These are phyloP conservation scores for Abrostola triplasia DNA, from an alignment of 2,888 invertebrate species.

Conservation along the genomic window DNA sequence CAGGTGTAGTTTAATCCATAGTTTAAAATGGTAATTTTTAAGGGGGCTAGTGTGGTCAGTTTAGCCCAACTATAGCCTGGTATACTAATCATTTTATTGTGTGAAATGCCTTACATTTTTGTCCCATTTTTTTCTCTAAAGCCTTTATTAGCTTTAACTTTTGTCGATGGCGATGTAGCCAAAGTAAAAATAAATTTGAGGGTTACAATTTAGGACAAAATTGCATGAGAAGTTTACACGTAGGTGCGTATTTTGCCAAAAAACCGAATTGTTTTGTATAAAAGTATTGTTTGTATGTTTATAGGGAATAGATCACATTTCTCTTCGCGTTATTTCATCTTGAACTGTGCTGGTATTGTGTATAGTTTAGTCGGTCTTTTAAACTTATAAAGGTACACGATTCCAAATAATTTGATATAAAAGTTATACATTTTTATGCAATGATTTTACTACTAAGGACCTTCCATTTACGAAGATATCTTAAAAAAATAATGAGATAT, in stretches of 20 bases:
- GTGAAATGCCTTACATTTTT: too few species aligned
- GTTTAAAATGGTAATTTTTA: too few species aligned
- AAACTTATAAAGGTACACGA: constrained; percentile 3
- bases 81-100: too few species aligned
- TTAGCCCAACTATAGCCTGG: too few species aligned
- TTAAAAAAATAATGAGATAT: too few species aligned
- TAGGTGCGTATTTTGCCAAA: constrained; percentile 52
- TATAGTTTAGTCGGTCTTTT: constrained; percentile 43
- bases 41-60: too few species aligned
- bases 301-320: constrained; percentile 56
- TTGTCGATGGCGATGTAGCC: constrained; percentile 28
- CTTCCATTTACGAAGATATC: too few species aligned
- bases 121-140: background rate
- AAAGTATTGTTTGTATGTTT: constrained; percentile 50
- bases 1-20: too few species aligned
- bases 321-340: constrained; percentile 38
- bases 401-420: too few species aligned
- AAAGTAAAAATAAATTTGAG: constrained; percentile 13
- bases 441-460: too few species aligned
- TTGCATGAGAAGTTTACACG: constrained; percentile 18
- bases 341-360: constrained; percentile 28
- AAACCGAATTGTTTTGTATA: constrained; percentile 50
- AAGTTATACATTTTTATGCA: too few species aligned
- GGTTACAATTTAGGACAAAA: constrained; percentile 30
- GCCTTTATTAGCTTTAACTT: background rate